These are phyloP conservation scores for Spodoptera frugiperda DNA, from an alignment of 1,140 invertebrate genomes.

Conservation along the genomic window DNA sequence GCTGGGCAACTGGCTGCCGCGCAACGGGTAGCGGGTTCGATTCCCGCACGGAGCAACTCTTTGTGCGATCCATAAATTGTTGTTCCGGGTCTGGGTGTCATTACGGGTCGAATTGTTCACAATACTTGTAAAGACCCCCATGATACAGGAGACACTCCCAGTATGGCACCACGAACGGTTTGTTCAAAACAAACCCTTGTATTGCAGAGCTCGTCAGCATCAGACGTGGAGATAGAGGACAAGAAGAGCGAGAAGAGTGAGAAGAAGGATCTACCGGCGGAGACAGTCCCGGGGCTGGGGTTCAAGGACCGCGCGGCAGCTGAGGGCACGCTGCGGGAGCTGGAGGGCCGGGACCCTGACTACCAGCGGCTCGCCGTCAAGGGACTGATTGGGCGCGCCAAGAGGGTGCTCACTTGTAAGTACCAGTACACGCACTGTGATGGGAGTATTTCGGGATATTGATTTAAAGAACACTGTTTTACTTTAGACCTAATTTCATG, in stretches of 20 bases:
- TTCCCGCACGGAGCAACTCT: too few species aligned
- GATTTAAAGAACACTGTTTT: too few species aligned
- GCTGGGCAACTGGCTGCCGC: too few species aligned
- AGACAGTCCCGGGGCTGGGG: constrained; percentile 88
- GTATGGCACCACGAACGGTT: too few species aligned
- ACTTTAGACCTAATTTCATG: too few species aligned
- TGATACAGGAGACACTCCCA: too few species aligned
- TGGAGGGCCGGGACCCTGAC: constrained; percentile 89
- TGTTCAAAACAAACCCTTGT: background rate
- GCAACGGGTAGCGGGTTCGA: too few species aligned
- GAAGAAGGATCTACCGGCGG: constrained; percentile 73
- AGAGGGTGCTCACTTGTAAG: constrained; percentile 88
- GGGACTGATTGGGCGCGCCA: constrained; percentile 88
- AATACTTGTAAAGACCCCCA: too few species aligned
- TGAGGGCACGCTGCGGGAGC: constrained; percentile 82
- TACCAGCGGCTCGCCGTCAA: constrained; percentile 89
- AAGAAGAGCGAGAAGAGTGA: constrained; percentile 67
- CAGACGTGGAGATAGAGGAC: constrained; percentile 82
- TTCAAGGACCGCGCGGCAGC: constrained; percentile 88
- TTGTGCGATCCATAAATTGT: too few species aligned
- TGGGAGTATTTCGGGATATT: too few species aligned
- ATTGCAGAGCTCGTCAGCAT: constrained; percentile 63
- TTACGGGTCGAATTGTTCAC: too few species aligned
- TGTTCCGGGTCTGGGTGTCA: too few species aligned
- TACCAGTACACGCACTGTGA: constrained; percentile 1